Base-by-base conservation (phyloP, 2,888 invertebrate genomes). In the Isotomurus palustris region DNA sequence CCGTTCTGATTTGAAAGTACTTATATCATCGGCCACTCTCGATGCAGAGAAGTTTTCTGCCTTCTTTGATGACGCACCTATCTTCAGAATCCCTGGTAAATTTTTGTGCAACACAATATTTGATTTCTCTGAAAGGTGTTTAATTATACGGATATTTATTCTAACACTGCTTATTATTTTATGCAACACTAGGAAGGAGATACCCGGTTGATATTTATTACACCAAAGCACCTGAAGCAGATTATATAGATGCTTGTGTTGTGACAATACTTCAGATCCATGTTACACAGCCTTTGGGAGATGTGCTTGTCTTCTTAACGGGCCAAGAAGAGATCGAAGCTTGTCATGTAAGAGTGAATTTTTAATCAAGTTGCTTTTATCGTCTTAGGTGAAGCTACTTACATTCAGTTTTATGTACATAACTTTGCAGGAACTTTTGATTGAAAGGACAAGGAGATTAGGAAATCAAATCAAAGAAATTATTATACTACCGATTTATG, bases 121-220 rank as follows among this genome's bases (percentile, higher is more conserved):
- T n/a, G n/a, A n/a, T 3, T 47, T 41, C 3, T 8, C 22, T 35
- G 40, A 21, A 22, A 51, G 10, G 36, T n/a, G 22, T 3, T n/a
- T n/a, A n/a, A n/a, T n/a, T n/a, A n/a, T n/a, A n/a, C n/a, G n/a
- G n/a, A n/a, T n/a, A n/a, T n/a, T n/a, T n/a, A n/a, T n/a, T n/a
- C n/a, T n/a, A n/a, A n/a, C n/a, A n/a, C n/a, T n/a, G n/a, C n/a
- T n/a, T n/a, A 25, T 40, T 21, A 56, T 56, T 14, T 5, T 6
- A 21, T 28, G 27, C 8, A 19, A 21, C 24, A 35, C 29, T 64
- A 72, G 99, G 99, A n/a, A 79, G 95, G 71, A 80, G 97, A 67
- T 97, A 91, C 79, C 96, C 97, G 1, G 99, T 99, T 0, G 92
- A 99, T 75, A 94, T 99, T 72, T 99, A 92, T 76, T 99, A 99